Evolutionary conservation across 1,140 invertebrate species (phyloP), one percentile per base, ranked within the genome.

Genomic region (Sarcophaga peregrina): DNA sequence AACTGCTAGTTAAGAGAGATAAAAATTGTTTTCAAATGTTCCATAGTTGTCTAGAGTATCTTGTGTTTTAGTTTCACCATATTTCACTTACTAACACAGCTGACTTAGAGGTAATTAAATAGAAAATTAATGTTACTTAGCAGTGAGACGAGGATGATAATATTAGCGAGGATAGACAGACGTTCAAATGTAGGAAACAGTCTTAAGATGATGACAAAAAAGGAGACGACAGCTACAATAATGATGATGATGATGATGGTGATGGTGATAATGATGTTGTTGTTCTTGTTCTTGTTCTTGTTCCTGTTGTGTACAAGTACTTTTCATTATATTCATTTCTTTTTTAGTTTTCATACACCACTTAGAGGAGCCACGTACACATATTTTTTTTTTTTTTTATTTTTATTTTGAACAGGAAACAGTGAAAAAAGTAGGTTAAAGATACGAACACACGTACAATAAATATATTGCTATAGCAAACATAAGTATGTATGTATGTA

Each of bases 391-490:
- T 37, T 37, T 37, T 37, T 4, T 4, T 37, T 37, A 2, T 37
- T 37, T 58, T 11, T 52, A 52, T 68, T 20, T 68, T 4, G 9
- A 25, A 68, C 62, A 68, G 62, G 62, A 68, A 68, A 68, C 20
- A 68, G 62, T 20, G 8, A 68, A 68, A 68, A 68, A 68, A 20
- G 15, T 68, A 68, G 62, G 62, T 68, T 68, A 68, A 10, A 68
- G 17, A 68, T 20, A 68, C n/a, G n/a, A 9, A 68, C 3, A n/a
- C 10, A 68, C 54, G 15, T 58, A 13, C 25, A 37, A 37, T 4
- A 37, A 37, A 37, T 37, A 37, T 37, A 37, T 37, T 37, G 25
- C 25, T 4, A 37, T 4, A 37, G 25, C 25, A 37, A 37, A 37
- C 25, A 37, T 37, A 37, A 2, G 25, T 37, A 37, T 37, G 25